These are phyloP conservation scores for Mastomys coucha DNA, from an alignment of 2,113 vertebrate genomes.

Conservation along the genomic window DNA sequence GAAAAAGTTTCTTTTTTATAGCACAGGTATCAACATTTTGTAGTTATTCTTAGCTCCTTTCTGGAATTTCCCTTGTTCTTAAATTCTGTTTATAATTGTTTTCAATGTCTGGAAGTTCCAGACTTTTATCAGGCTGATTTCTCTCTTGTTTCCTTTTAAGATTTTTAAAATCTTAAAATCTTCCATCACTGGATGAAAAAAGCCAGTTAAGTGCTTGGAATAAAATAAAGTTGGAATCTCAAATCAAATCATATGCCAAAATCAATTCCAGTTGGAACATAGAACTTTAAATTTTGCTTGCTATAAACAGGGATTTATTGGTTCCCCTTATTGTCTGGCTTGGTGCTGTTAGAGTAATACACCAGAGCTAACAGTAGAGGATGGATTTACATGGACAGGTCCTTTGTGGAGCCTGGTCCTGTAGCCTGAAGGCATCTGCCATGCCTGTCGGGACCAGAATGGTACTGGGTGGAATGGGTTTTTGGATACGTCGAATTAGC, in stretches of 20 bases:
- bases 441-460: background rate
- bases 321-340: background rate
- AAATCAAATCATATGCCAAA: constrained; percentile 70
- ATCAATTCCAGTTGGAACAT: constrained; percentile 71
- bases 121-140: background rate
- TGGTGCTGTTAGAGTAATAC: constrained; percentile 35
- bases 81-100: background rate
- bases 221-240: constrained; percentile 67
- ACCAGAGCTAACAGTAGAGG: background rate
- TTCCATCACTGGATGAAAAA: constrained; percentile 42
- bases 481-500: background rate
- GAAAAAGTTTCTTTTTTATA: background rate
- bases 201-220: constrained; percentile 65
- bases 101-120: background rate
- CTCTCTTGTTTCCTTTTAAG: constrained; percentile 45
- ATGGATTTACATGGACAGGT: background rate
- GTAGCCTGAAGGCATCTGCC: background rate
- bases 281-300: constrained; percentile 62
- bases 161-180: constrained; percentile 51
- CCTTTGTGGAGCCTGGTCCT: background rate
- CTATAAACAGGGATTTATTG: constrained; percentile 66
- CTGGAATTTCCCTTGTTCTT: background rate
- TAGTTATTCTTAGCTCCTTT: constrained; percentile 10
- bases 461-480: background rate
- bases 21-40: background rate